Evolutionary conservation across 2,888 invertebrate genomes (phyloP).

Genomic region (Pollenia labialis): DNA sequence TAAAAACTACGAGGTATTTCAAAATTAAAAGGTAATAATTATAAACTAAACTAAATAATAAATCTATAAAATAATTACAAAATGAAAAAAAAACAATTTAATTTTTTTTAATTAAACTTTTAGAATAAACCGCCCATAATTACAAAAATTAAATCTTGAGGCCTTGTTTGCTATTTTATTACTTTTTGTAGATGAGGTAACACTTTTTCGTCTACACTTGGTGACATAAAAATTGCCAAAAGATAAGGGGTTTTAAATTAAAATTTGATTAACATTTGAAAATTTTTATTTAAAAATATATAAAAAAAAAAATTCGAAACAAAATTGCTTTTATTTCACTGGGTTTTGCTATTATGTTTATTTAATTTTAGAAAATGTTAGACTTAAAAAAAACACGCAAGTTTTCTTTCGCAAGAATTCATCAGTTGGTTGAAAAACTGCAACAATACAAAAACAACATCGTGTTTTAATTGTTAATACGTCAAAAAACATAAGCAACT

Average conservation of each 20-base stretch:
- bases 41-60: constrained; percentile 45
- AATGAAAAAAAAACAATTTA: constrained; percentile 36
- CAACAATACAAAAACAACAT: too few species aligned
- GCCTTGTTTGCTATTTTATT: constrained; percentile 34
- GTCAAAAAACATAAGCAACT: too few species aligned
- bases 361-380: too few species aligned
- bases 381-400: too few species aligned
- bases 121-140: constrained; percentile 53
- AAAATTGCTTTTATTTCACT: too few species aligned
- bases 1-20: constrained; percentile 73
- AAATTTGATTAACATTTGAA: neutral
- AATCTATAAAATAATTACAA: constrained; percentile 53
- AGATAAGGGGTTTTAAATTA: too few species aligned
- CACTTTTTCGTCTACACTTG: constrained; percentile 48
- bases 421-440: too few species aligned
- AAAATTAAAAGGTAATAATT: constrained; percentile 57
- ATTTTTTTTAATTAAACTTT: constrained; percentile 16
- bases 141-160: constrained; percentile 40
- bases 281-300: too few species aligned
- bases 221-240: constrained; percentile 23
- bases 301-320: too few species aligned
- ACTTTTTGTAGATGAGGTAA: constrained; percentile 58
- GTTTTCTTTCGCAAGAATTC: too few species aligned
- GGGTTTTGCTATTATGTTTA: too few species aligned
- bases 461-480: too few species aligned